Evolutionary conservation across 1,140 invertebrate species (phyloP).

Genomic region (Cyclina sinensis): DNA sequence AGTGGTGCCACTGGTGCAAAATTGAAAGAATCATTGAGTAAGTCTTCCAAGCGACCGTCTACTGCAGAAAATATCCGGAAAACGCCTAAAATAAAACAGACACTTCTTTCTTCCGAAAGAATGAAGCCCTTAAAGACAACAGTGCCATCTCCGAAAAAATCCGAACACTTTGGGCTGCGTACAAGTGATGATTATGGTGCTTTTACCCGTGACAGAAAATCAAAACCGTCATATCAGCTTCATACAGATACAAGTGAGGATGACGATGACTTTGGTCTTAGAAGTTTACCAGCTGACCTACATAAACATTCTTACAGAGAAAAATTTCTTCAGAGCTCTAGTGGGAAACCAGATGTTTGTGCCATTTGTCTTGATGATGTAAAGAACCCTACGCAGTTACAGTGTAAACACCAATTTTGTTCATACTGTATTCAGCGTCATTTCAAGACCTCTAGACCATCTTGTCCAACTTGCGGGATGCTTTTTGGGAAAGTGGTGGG

Average conservation of each 20-base stretch:
- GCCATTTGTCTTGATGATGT: conserved; percentile 77
- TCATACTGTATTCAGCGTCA: conserved; percentile 71
- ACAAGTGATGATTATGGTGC: conserved; percentile 23
- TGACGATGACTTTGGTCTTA: conserved; percentile 23
- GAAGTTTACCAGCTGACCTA: conserved; percentile 57
- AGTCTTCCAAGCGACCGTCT: not conserved
- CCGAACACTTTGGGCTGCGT: not conserved
- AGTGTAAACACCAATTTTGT: conserved; percentile 78
- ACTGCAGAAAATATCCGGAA: not conserved
- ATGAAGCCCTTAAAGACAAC: not conserved
- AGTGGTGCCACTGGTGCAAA: not conserved
- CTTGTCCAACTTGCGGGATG: conserved; percentile 80
- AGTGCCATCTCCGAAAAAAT: not conserved
- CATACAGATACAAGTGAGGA: conserved; percentile 12
- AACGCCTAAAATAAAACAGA: conserved; percentile 36
- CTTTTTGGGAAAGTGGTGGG: conserved; percentile 78
- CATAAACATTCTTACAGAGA: not conserved
- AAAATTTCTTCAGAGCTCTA: not conserved
- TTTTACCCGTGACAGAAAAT: not conserved
- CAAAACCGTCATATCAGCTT: not conserved
- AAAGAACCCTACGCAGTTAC: conserved; percentile 65
- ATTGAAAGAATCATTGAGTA: not conserved
- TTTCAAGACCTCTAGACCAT: conserved; percentile 72
- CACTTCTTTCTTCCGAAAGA: conserved; percentile 10
- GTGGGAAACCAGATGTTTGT: conserved; percentile 62